Evolutionary conservation across 2,113 vertebrate species (phyloP).

Genomic region (Prunella fulvescens): DNA sequence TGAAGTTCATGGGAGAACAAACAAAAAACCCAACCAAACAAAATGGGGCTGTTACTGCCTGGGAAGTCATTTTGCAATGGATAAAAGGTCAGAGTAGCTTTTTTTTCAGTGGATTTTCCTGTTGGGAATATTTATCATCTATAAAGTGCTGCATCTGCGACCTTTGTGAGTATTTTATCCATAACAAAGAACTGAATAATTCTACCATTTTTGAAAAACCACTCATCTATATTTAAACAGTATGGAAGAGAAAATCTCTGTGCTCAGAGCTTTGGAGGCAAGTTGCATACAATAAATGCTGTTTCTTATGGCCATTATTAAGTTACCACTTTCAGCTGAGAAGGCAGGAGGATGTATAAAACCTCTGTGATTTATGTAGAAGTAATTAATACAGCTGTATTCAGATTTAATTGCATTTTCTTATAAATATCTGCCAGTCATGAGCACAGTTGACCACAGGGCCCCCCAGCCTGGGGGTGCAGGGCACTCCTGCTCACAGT

Average conservation of each 20-base stretch:
- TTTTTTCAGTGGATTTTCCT: slow-evolving; percentile 49
- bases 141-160: slow-evolving; percentile 52
- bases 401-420: background rate
- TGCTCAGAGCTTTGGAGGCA: background rate
- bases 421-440: background rate
- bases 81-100: slow-evolving; percentile 60
- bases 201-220: slow-evolving; percentile 34
- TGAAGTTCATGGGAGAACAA: slow-evolving; percentile 43
- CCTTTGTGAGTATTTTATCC: slow-evolving; percentile 65
- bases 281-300: background rate
- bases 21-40: background rate
- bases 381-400: background rate
- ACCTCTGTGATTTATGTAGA: background rate
- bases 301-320: background rate
- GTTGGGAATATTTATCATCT: slow-evolving; percentile 60
- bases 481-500: fast-evolving
- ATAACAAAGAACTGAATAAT: slow-evolving; percentile 65
- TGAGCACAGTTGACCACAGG: background rate
- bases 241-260: background rate
- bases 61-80: slow-evolving; percentile 40
- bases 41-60: slow-evolving; percentile 40
- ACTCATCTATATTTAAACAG: slow-evolving; percentile 70
- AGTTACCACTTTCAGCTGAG: background rate
- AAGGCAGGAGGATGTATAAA: background rate
- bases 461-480: fast-evolving